These are phyloP conservation scores for Condylostylus longicornis DNA, from an alignment of 1,140 invertebrate genomes.

Conservation along the genomic window DNA sequence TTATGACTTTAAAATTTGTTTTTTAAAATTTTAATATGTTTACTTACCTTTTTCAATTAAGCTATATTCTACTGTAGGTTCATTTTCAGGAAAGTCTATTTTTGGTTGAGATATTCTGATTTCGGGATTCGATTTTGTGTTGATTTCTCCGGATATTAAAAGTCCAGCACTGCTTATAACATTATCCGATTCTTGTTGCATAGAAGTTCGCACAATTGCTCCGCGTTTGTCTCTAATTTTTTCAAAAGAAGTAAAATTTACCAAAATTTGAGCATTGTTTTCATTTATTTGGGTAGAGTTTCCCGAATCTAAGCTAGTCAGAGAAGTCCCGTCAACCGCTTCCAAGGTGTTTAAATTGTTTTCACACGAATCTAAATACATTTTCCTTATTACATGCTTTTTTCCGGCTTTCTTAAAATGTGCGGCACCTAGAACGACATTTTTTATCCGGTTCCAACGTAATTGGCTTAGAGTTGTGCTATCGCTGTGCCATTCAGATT, in stretches of 20 bases:
- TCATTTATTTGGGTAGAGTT: constrained; percentile 27
- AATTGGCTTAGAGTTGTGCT: constrained; percentile 63
- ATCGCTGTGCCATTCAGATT: constrained; percentile 86
- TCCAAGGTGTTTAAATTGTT: constrained; percentile 34
- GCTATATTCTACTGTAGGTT: too few relatives aligned
- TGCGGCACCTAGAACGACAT: constrained; percentile 82
- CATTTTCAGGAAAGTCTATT: too few relatives aligned
- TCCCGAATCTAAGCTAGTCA: constrained; percentile 35
- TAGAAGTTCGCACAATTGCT: constrained; percentile 45
- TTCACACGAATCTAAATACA: constrained; percentile 22
- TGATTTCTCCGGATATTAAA: constrained; percentile 33
- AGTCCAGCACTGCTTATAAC: constrained; percentile 45
- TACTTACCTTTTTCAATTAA: not conserved
- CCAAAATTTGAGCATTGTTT: constrained; percentile 11
- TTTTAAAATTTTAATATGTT: not conserved
- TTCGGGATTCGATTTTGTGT: constrained; percentile 3
- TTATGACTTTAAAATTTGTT: constrained; percentile 4
- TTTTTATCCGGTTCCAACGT: constrained; percentile 86
- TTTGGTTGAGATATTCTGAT: too few relatives aligned
- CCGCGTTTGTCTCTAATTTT: constrained; percentile 41
- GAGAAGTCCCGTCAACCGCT: constrained; percentile 35
- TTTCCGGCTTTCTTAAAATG: constrained; percentile 62
- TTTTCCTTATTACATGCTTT: constrained; percentile 35
- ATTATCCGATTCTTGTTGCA: constrained; percentile 19
- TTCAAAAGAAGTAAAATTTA: constrained; percentile 42